These are phyloP conservation scores for Acleris literana DNA, from an alignment of 2,888 invertebrate genomes.

Conservation along the genomic window DNA sequence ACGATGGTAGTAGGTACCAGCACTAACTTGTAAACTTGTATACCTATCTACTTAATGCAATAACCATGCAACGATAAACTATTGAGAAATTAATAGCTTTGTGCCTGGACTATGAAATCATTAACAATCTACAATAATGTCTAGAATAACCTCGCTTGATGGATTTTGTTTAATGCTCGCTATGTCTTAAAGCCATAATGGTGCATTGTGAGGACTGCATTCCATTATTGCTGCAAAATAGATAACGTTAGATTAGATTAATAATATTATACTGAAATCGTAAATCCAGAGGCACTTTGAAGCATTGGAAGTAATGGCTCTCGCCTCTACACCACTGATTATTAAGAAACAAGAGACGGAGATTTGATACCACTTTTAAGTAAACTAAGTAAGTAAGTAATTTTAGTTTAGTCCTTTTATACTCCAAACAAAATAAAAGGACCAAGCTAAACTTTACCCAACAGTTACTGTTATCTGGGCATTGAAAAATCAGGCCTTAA, in stretches of 20 bases:
- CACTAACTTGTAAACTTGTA: background rate
- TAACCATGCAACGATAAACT: constrained; percentile 2
- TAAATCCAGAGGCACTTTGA: constrained; percentile 7
- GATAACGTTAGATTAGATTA: constrained; percentile 25
- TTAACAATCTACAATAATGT: constrained; percentile 14
- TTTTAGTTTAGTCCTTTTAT: too few relatives aligned
- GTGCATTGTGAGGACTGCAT: constrained; percentile 13
- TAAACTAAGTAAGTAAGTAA: too few relatives aligned
- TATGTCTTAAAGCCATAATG: constrained; percentile 7
- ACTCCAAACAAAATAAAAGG: too few relatives aligned
- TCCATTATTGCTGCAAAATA: constrained; percentile 17
- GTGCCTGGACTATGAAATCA: constrained; percentile 9
- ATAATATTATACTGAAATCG: constrained; percentile 1
- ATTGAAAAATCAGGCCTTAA: too few relatives aligned
- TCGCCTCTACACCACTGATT: too few relatives aligned
- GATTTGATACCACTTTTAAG: too few relatives aligned
- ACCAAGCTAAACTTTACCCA: too few relatives aligned
- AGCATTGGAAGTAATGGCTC: too few relatives aligned
- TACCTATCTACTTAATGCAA: constrained; percentile 2
- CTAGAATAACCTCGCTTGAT: constrained; percentile 19
- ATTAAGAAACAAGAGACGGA: too few relatives aligned
- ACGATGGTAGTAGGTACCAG: background rate
- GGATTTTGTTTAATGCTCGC: constrained; percentile 16
- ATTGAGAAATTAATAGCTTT: background rate
- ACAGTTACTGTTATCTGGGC: too few relatives aligned